Percentiles rank a stretch among this genome's conserved stretches.
Conservation (phyloP, 2,797 vertebrate species). For the Molossus alvarezi region DNA sequence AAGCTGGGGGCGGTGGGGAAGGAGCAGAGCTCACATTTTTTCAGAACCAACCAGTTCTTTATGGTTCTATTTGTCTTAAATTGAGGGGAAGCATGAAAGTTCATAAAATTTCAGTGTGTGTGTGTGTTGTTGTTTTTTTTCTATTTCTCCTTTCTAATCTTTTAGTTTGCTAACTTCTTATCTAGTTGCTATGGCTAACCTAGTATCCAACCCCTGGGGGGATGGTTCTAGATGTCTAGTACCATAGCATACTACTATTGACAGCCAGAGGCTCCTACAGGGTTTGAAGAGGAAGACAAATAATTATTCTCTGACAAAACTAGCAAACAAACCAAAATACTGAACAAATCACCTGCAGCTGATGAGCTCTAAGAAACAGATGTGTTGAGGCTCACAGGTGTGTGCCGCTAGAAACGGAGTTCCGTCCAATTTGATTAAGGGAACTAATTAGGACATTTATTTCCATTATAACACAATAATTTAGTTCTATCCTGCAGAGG, state of each 20-base stretch:
- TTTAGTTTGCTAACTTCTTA: not conserved
- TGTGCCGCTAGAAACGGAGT: not conserved
- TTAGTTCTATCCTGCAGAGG: conserved; percentile 55
- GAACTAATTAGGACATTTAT: conserved; percentile 73
- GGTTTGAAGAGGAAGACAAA: not conserved
- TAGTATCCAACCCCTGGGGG: not conserved
- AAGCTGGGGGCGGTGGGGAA: too few relatives aligned
- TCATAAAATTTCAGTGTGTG: not conserved
- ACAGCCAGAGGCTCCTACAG: not conserved
- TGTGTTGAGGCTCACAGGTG: not conserved
- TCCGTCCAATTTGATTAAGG: conserved; percentile 46
- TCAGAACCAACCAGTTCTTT: too few relatives aligned
- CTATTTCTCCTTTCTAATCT: not conserved
- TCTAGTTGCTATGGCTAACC: not conserved
- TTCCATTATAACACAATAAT: conserved; percentile 77
- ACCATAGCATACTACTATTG: not conserved
- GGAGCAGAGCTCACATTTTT: too few relatives aligned
- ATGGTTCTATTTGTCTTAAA: too few relatives aligned
- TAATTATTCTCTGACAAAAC: not conserved
- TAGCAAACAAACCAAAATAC: not conserved
- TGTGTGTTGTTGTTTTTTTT: not conserved
- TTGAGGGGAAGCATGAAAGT: not conserved
- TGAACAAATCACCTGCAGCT: not conserved
- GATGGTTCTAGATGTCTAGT: not conserved
- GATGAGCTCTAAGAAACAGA: not conserved